A percentile compares a stretch with the other conserved stretches of the same genome.
Conservation (phyloP, 2,113 vertebrate genomes). For the Pipa parva region DNA sequence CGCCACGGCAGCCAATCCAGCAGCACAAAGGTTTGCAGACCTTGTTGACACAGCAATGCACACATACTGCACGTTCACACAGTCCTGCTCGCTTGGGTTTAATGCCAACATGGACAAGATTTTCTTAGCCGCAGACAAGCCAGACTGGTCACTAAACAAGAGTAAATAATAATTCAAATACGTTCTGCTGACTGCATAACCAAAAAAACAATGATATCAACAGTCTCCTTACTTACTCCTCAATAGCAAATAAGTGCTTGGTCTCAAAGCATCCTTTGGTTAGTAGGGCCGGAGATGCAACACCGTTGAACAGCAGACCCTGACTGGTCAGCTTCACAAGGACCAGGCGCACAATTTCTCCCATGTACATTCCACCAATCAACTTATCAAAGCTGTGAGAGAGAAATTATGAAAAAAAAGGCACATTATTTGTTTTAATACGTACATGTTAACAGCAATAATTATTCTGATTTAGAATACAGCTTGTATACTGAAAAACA, state of each 20-base stretch:
- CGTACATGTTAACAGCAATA: too few relatives aligned
- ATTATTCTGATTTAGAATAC: too few relatives aligned
- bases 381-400: constrained; percentile 79
- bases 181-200: neutral
- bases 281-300: constrained; percentile 35
- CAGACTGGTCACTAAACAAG: constrained; percentile 41
- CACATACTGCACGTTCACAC: constrained; percentile 56
- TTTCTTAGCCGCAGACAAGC: constrained; percentile 36
- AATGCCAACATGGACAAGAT: constrained; percentile 63
- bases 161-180: too few relatives aligned
- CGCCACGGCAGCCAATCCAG: constrained; percentile 68
- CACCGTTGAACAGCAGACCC: constrained; percentile 60
- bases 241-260: constrained; percentile 66
- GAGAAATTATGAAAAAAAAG: neutral
- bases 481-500: too few relatives aligned
- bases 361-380: constrained; percentile 75
- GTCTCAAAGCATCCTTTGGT: constrained; percentile 50
- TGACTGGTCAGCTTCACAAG: constrained; percentile 59
- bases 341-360: constrained; percentile 66
- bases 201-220: neutral
- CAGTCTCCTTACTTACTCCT: constrained; percentile 61
- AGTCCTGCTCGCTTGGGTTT: constrained; percentile 48
- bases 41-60: constrained; percentile 63
- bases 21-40: constrained; percentile 63
- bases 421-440: neutral